phyloP scores from a whole-genome alignment of 2,888 invertebrate species.

The Geotrupes spiniger region DNA sequence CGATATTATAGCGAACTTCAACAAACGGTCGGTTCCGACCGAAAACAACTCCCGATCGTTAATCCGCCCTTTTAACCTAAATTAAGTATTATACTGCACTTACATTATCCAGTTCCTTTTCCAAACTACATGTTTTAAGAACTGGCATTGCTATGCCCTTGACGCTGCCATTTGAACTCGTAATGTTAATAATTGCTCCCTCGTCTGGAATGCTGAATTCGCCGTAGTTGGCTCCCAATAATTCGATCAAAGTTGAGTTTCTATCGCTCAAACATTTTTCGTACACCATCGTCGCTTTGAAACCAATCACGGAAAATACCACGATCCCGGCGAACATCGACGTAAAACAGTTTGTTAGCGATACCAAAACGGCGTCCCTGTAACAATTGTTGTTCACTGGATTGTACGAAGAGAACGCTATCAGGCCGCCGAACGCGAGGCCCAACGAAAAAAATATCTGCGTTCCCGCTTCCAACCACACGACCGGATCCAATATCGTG shows the following conservation, averaged over 20 bases:
- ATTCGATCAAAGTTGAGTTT: conserved; percentile 58
- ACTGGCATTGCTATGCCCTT: conserved; percentile 62
- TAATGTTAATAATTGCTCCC: conserved; percentile 56
- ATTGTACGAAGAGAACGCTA: conserved; percentile 96
- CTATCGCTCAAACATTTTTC: conserved; percentile 68
- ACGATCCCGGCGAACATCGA: conserved; percentile 97
- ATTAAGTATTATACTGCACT: too few relatives aligned
- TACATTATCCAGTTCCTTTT: conserved; percentile 86
- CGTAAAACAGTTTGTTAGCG: conserved; percentile 89
- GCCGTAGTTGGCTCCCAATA: conserved; percentile 55
- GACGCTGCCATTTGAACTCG: conserved; percentile 52
- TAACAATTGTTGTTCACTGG: conserved; percentile 96
- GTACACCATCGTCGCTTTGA: conserved; percentile 84
- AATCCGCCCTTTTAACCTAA: too few relatives aligned
- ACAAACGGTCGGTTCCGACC: too few relatives aligned
- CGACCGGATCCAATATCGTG: conserved; percentile 86
- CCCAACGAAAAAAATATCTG: conserved; percentile 97
- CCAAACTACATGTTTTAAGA: conserved; percentile 75
- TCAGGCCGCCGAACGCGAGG: conserved; percentile 91
- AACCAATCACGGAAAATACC: conserved; percentile 93
- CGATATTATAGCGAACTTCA: too few relatives aligned
- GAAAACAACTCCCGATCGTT: too few relatives aligned
- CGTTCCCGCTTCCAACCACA: conserved; percentile 96
- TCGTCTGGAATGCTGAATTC: conserved; percentile 56
- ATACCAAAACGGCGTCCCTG: conserved; percentile 89